These are phyloP conservation scores for Anthophora plumipes DNA, from an alignment of 2,888 invertebrate genomes.

Conservation along the genomic window DNA sequence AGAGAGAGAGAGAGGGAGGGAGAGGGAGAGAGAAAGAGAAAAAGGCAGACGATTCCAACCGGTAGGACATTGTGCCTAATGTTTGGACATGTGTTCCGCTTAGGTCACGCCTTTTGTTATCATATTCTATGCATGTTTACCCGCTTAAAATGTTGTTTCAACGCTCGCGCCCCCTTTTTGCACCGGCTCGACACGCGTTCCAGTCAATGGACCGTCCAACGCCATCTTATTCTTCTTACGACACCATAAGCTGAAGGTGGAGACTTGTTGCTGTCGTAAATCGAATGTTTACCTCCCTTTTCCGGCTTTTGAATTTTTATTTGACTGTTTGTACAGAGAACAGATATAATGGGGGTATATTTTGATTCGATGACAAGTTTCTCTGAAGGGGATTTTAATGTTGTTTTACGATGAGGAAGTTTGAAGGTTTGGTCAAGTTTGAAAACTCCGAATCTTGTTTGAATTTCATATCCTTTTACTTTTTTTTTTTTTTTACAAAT, in stretches of 20 bases:
- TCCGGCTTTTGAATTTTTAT: not conserved
- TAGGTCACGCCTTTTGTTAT: slow-evolving; percentile 84
- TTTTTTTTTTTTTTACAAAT: too few relatives aligned
- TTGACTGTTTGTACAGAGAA: not conserved
- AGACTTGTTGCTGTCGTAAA: slow-evolving; percentile 7
- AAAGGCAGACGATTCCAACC: slow-evolving; percentile 75
- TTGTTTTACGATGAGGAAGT: not conserved
- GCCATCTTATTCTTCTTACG: slow-evolving; percentile 39
- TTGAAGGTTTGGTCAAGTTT: not conserved
- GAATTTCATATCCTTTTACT: too few relatives aligned
- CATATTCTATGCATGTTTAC: slow-evolving; percentile 82
- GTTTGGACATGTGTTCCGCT: slow-evolving; percentile 85
- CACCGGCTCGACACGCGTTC: slow-evolving; percentile 59
- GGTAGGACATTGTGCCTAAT: slow-evolving; percentile 82
- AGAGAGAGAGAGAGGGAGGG: slow-evolving; percentile 52
- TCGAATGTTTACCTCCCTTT: not conserved
- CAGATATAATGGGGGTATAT: not conserved
- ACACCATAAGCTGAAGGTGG: not conserved
- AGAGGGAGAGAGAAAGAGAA: slow-evolving; percentile 18
- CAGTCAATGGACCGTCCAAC: slow-evolving; percentile 39
- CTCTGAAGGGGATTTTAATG: not conserved
- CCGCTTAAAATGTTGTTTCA: slow-evolving; percentile 83
- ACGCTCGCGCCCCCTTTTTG: slow-evolving; percentile 62
- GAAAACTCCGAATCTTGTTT: not conserved
- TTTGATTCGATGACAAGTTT: not conserved